Percentiles rank a stretch among this genome's conserved stretches.
Conservation (phyloP, 2,797 vertebrate species). For the Yasuhikotakia modesta region DNA sequence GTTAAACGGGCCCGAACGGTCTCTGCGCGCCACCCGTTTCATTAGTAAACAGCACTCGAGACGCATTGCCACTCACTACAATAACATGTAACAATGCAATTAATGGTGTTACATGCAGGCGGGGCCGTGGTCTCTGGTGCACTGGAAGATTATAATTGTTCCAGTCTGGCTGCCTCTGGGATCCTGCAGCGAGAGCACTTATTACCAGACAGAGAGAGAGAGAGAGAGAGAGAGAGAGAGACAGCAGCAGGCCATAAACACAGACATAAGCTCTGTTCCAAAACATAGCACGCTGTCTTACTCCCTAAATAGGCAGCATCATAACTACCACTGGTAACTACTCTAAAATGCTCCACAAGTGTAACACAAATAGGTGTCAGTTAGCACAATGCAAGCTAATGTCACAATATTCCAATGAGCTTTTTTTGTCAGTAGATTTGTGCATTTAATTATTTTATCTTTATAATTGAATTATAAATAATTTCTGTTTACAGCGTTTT, state of each 20-base stretch:
- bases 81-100: conserved; percentile 60
- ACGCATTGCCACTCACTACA: conserved; percentile 32
- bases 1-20: conserved; percentile 48
- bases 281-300: neutral
- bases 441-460: neutral
- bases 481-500: neutral
- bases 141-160: conserved; percentile 70
- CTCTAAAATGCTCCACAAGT: too few species aligned
- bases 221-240: conserved; percentile 54
- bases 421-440: neutral
- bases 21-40: conserved; percentile 33
- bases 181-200: conserved; percentile 64
- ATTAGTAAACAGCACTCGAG: conserved; percentile 58
- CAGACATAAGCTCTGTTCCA: neutral
- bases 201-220: conserved; percentile 58
- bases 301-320: neutral
- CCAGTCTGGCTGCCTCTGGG: conserved; percentile 66
- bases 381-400: neutral
- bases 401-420: neutral
- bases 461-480: neutral
- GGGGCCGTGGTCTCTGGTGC: conserved; percentile 64
- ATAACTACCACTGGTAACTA: neutral
- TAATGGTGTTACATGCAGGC: conserved; percentile 59
- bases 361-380: neutral
- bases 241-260: neutral